These are phyloP conservation scores for Salpingus planirostris DNA, from an alignment of 2,888 invertebrate genomes.

Conservation along the genomic window DNA sequence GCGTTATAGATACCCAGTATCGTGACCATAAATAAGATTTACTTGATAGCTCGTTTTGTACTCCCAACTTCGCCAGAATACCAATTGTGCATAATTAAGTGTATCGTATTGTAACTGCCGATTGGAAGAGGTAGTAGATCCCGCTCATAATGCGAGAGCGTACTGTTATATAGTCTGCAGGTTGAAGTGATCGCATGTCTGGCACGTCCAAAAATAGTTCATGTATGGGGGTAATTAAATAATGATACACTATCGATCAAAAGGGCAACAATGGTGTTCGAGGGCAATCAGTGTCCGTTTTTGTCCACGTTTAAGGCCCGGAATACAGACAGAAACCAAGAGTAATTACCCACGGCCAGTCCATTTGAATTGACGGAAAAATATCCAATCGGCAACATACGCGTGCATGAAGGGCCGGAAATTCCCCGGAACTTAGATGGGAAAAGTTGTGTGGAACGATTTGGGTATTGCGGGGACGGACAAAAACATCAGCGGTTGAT, in stretches of 20 bases:
- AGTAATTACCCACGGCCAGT: no score
- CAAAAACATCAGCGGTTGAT: no score
- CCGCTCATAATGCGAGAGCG: no score
- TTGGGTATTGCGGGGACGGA: no score
- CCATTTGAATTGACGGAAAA: no score
- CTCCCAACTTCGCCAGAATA: slow-evolving; percentile 23
- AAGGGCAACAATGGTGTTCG: slow-evolving; percentile 1
- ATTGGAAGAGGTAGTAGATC: slow-evolving; percentile 9
- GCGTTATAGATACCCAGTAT: slow-evolving; percentile 23
- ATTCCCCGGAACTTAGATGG: slow-evolving; percentile 3
- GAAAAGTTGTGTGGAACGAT: slow-evolving; percentile 6
- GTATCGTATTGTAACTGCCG: slow-evolving; percentile 25
- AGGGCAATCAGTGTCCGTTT: background rate
- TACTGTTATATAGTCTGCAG: no score
- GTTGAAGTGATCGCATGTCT: slow-evolving; percentile 3
- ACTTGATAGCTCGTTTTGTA: slow-evolving; percentile 30
- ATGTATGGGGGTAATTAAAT: slow-evolving; percentile 11
- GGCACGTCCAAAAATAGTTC: slow-evolving; percentile 4
- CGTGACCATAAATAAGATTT: slow-evolving; percentile 32
- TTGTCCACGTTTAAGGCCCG: no score
- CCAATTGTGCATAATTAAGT: slow-evolving; percentile 28
- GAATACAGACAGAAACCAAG: no score
- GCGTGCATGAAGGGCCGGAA: no score
- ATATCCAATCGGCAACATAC: background rate
- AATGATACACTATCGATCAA: slow-evolving; percentile 10